These are phyloP conservation scores for Coregonus suidteri DNA, from an alignment of 2,797 vertebrate genomes.

Conservation along the genomic window DNA sequence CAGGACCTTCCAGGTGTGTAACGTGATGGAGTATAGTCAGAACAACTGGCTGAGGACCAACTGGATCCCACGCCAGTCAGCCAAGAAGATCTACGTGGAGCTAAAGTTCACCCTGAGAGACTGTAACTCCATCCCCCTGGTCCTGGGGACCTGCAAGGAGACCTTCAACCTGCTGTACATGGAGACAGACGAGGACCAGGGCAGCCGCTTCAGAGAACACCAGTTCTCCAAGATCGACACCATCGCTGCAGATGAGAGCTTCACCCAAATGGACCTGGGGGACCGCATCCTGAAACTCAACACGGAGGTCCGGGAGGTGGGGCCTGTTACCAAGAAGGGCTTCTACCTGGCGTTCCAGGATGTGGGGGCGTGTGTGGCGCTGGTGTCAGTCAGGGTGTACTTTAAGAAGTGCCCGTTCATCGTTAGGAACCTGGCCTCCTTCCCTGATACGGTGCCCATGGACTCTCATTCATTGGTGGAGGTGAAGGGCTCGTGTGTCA, in stretches of 20 bases:
- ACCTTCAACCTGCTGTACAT: constrained; percentile 97
- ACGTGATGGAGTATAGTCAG: constrained; percentile 98
- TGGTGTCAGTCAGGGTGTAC: constrained; percentile 96
- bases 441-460: constrained; percentile 95
- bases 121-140: constrained; percentile 96
- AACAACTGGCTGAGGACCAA: constrained; percentile 99
- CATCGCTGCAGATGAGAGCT: constrained; percentile 96
- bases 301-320: constrained; percentile 95
- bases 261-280: constrained; percentile 97
- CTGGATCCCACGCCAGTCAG: constrained; percentile 94
- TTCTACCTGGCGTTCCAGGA: constrained; percentile 98
- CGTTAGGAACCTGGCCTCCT: constrained; percentile 93
- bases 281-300: constrained; percentile 98
- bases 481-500: constrained; percentile 94
- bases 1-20: constrained; percentile 98
- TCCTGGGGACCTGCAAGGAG: constrained; percentile 96
- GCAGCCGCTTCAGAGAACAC: constrained; percentile 90
- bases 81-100: constrained; percentile 97
- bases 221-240: constrained; percentile 97
- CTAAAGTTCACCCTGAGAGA: constrained; percentile 97
- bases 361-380: constrained; percentile 94
- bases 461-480: constrained; percentile 97
- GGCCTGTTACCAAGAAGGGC: constrained; percentile 90
- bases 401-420: constrained; percentile 97
- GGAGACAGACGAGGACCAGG: constrained; percentile 92